Conservation (phyloP, 2,888 invertebrate species). For the Acleris literana region DNA sequence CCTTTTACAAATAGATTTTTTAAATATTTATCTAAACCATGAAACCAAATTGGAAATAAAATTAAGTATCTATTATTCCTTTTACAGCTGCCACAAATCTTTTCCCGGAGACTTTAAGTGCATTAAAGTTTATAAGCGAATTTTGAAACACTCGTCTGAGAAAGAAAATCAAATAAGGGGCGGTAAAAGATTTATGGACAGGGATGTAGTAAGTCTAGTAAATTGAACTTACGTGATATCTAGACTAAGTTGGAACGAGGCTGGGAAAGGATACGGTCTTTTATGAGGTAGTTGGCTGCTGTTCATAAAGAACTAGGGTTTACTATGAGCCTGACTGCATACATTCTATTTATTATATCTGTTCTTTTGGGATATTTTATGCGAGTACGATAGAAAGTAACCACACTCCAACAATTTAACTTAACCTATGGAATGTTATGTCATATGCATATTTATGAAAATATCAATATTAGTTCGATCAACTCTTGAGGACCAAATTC, state of each 20-base stretch:
- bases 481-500: no score
- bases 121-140: conserved; percentile 15
- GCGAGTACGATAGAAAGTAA: no score
- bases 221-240: conserved; percentile 13
- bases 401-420: no score
- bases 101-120: background rate
- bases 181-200: conserved; percentile 12
- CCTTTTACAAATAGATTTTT: no score
- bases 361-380: no score
- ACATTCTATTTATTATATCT: no score
- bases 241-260: background rate
- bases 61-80: conserved; percentile 6
- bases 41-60: background rate
- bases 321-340: no score
- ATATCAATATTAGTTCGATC: no score
- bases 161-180: conserved; percentile 20
- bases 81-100: conserved; percentile 13
- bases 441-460: no score
- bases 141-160: conserved; percentile 11
- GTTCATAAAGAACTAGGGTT: background rate
- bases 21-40: background rate
- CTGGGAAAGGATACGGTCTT: background rate
- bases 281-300: background rate
- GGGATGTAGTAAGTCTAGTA: conserved; percentile 12
- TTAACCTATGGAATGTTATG: no score